phyloP scores from a whole-genome alignment of 2,113 vertebrate genomes.

The Leptodactylus fuscus region DNA sequence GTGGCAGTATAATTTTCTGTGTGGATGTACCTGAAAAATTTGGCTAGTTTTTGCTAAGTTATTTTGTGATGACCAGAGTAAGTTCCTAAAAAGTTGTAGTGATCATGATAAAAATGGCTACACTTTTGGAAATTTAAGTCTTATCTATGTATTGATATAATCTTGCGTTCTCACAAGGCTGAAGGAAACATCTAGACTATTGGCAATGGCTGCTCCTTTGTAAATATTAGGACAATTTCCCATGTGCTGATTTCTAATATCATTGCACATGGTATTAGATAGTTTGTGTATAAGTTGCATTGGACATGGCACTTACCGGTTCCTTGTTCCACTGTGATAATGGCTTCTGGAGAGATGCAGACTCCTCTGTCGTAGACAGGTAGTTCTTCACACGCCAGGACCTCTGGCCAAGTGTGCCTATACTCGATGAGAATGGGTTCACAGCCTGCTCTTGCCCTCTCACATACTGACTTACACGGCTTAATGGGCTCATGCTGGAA shows the following conservation, averaged over 20 bases:
- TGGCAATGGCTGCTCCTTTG: not conserved
- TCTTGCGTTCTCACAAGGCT: too few species aligned
- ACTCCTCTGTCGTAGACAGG: slow-evolving; percentile 95
- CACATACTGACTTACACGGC: slow-evolving; percentile 95
- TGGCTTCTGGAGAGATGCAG: slow-evolving; percentile 97
- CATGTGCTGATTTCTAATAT: too few species aligned
- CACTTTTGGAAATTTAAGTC: not conserved
- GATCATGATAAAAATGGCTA: too few species aligned
- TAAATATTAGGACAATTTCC: not conserved
- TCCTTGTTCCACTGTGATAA: slow-evolving; percentile 86
- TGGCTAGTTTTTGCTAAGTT: too few species aligned
- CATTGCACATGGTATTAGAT: too few species aligned
- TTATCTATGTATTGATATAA: not conserved
- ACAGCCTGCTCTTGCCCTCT: slow-evolving; percentile 89
- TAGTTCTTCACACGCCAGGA: slow-evolving; percentile 91
- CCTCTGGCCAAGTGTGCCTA: slow-evolving; percentile 95
- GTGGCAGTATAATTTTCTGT: too few species aligned
- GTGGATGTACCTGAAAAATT: too few species aligned
- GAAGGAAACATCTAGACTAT: not conserved
- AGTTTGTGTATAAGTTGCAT: not conserved
- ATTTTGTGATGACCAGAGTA: too few species aligned
- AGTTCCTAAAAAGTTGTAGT: too few species aligned
- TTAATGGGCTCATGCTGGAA: slow-evolving; percentile 98
- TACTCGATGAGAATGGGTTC: slow-evolving; percentile 93
- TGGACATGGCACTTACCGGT: slow-evolving; percentile 78